These are phyloP conservation scores for Mizuhopecten yessoensis DNA, from an alignment of 1,140 invertebrate genomes.

Conservation along the genomic window DNA sequence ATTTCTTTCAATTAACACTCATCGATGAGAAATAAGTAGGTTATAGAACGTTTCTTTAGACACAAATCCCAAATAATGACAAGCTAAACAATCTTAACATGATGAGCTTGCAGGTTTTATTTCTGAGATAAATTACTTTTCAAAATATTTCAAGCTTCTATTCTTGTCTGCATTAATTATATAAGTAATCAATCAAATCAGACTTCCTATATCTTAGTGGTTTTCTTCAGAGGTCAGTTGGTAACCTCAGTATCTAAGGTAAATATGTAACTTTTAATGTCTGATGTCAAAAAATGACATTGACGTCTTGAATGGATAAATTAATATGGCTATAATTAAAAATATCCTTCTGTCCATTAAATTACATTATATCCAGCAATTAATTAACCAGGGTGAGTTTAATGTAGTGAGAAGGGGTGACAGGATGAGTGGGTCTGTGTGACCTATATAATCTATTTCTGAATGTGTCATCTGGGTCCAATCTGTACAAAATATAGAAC, in stretches of 20 bases:
- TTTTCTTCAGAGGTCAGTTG: no score
- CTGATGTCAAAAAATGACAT: background rate
- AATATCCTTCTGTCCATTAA: background rate
- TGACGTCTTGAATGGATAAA: no score
- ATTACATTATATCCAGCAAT: background rate
- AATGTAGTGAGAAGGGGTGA: background rate
- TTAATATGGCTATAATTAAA: background rate
- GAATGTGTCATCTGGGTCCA: background rate
- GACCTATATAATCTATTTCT: no score
- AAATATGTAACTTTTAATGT: no score
- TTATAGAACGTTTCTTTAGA: no score
- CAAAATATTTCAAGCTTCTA: no score
- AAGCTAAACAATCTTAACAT: background rate
- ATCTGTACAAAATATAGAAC: constrained; percentile 31
- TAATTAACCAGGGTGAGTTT: background rate
- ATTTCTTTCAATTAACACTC: background rate
- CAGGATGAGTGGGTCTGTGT: background rate
- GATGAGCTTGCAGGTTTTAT: background rate
- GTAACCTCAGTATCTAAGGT: no score
- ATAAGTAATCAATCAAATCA: no score
- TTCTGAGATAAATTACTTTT: background rate
- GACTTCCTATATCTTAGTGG: no score
- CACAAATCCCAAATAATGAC: no score
- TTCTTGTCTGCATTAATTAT: no score
- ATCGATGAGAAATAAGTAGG: background rate